Evolutionary conservation across 2,113 vertebrate species (phyloP).

Genomic region (Entosphenus tridentatus): DNA sequence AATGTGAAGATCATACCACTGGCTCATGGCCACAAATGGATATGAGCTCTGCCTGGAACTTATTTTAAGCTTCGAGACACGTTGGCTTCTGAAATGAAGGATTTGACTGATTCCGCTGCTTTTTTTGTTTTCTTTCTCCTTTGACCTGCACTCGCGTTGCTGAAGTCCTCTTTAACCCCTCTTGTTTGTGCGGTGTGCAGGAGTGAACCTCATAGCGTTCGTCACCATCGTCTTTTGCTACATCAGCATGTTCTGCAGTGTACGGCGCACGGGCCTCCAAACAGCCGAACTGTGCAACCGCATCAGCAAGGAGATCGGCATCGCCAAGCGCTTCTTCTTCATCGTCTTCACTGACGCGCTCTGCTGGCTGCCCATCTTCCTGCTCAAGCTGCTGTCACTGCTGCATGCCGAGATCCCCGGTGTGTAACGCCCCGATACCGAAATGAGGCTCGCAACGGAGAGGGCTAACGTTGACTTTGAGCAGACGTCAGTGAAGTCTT

Average conservation of each 20-base stretch:
- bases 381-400: constrained; percentile 77
- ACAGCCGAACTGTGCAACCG: constrained; percentile 69
- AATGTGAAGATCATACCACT: no score
- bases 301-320: constrained; percentile 68
- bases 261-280: constrained; percentile 54
- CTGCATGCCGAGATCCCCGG: constrained; percentile 86
- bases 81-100: no score
- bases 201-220: constrained; percentile 75
- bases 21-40: no score
- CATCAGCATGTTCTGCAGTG: constrained; percentile 87
- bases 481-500: no score
- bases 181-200: constrained; percentile 19
- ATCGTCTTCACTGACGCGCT: constrained; percentile 87
- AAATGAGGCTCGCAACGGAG: no score
- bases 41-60: no score
- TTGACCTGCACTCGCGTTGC: no score
- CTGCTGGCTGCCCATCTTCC: constrained; percentile 90
- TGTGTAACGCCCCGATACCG: constrained; percentile 14
- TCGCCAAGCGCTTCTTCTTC: constrained; percentile 87
- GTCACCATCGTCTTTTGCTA: constrained; percentile 82
- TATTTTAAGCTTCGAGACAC: no score
- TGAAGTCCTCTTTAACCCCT: background rate
- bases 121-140: no score
- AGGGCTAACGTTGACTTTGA: no score
- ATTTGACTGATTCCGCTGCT: no score